Conservation (phyloP, 2,113 vertebrate genomes). For the Electrona antarctica region DNA sequence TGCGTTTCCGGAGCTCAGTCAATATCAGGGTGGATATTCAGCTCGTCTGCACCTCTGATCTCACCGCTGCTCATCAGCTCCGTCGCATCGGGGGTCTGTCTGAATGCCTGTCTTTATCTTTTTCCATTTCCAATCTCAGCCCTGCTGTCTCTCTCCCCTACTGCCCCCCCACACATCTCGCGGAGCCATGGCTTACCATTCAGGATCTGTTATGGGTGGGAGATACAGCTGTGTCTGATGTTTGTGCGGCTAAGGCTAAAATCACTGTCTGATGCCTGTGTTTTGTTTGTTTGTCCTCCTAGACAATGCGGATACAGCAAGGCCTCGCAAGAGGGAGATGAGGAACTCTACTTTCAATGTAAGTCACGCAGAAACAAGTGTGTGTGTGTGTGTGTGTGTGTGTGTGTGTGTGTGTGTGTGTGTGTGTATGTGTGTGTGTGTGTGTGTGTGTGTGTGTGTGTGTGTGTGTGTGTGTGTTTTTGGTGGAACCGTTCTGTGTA, state of each 20-base stretch:
- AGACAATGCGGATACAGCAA: constrained; percentile 93
- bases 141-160: constrained; percentile 2
- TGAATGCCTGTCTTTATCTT: constrained; percentile 21
- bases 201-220: constrained; percentile 12
- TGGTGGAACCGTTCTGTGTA: background rate
- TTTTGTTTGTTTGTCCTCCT: constrained; percentile 45
- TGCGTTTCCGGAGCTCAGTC: background rate
- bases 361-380: constrained; percentile 62
- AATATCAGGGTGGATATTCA: constrained; percentile 35
- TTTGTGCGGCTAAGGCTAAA: constrained; percentile 21
- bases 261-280: constrained; percentile 32
- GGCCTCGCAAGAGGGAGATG: constrained; percentile 89
- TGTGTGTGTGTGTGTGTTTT: constrained; percentile 34
- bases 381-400: constrained; percentile 36
- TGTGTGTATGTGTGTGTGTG: background rate
- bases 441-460: constrained; percentile 5
- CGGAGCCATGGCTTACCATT: constrained; percentile 21
- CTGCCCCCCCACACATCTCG: constrained; percentile 22
- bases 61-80: constrained; percentile 24
- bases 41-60: constrained; percentile 31
- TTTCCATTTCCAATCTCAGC: constrained; percentile 32
- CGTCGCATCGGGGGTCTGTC: constrained; percentile 24
- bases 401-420: constrained; percentile 9
- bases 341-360: constrained; percentile 93
- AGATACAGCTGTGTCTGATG: constrained; percentile 36